Evolutionary conservation across 2,113 vertebrate genomes (phyloP).

Genomic region (Entosphenus tridentatus): DNA sequence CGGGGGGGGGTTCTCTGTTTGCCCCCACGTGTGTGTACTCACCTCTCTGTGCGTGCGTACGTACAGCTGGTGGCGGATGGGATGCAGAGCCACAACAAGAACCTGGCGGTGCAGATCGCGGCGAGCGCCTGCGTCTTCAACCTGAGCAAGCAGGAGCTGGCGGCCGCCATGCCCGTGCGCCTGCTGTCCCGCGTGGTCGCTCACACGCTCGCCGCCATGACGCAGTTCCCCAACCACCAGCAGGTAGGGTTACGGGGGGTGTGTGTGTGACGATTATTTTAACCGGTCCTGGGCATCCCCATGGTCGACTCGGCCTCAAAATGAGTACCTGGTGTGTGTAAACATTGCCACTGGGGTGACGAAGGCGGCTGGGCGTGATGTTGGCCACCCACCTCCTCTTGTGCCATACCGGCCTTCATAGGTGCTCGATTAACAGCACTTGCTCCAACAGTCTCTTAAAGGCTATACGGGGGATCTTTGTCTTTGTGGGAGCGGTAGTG

Average conservation of each 20-base stretch:
- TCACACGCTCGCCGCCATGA: conserved; percentile 82
- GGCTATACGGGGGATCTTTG: not conserved
- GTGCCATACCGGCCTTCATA: too few relatives aligned
- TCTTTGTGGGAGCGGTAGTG: not conserved
- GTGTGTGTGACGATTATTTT: not conserved
- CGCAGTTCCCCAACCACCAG: conserved; percentile 90
- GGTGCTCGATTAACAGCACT: not conserved
- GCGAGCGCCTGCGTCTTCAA: conserved; percentile 96
- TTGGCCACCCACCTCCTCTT: too few relatives aligned
- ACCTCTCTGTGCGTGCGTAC: conserved; percentile 6
- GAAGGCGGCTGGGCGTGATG: too few relatives aligned
- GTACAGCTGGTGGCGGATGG: conserved; percentile 64
- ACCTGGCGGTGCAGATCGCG: conserved; percentile 79
- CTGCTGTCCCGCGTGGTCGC: conserved; percentile 67
- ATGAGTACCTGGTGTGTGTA: too few relatives aligned
- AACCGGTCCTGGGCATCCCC: not conserved
- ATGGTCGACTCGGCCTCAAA: not conserved
- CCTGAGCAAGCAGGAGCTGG: conserved; percentile 88
- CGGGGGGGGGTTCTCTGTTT: not conserved
- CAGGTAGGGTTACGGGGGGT: conserved; percentile 24
- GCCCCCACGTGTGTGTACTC: not conserved
- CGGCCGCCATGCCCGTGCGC: conserved; percentile 66
- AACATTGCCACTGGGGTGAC: too few relatives aligned
- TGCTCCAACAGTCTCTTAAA: not conserved
- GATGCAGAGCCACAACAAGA: conserved; percentile 88